phyloP scores from a whole-genome alignment of 2,888 invertebrate species.

The Adelognathus sp. region DNA sequence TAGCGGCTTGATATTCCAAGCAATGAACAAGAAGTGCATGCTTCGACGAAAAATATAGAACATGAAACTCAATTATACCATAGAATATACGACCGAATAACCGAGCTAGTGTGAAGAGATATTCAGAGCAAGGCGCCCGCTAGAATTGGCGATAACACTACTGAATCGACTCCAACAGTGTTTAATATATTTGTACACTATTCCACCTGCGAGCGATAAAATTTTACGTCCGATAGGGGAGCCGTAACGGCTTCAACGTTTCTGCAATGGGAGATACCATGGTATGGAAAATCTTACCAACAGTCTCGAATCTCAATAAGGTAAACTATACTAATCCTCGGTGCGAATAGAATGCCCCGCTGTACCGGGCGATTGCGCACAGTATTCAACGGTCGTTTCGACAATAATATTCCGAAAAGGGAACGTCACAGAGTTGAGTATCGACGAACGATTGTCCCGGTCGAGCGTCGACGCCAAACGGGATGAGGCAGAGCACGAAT shows the following conservation, averaged over 20 bases:
- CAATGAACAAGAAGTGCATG: too few species aligned
- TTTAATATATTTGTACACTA: background rate
- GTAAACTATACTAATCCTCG: background rate
- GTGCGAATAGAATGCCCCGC: background rate
- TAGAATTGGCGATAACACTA: too few species aligned
- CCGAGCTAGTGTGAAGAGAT: too few species aligned
- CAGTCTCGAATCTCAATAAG: background rate
- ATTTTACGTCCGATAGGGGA: background rate
- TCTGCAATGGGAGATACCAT: background rate
- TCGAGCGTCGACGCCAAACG: background rate
- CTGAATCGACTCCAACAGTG: too few species aligned
- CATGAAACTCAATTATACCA: too few species aligned
- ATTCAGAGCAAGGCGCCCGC: too few species aligned
- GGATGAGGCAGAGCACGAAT: conserved; percentile 9
- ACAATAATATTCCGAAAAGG: conserved; percentile 8
- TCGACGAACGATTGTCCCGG: conserved; percentile 6
- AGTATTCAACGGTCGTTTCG: background rate
- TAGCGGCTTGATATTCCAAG: too few species aligned
- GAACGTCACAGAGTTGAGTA: background rate
- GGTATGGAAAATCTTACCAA: background rate
- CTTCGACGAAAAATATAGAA: too few species aligned
- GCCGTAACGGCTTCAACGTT: background rate
- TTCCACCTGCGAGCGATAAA: background rate
- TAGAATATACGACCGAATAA: too few species aligned
- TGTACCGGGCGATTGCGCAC: background rate